Percentiles rank a stretch among this genome's conserved stretches.
These are phyloP conservation scores for Cantharis rustica DNA, from an alignment of 2,888 invertebrate genomes.

Conservation along the genomic window DNA sequence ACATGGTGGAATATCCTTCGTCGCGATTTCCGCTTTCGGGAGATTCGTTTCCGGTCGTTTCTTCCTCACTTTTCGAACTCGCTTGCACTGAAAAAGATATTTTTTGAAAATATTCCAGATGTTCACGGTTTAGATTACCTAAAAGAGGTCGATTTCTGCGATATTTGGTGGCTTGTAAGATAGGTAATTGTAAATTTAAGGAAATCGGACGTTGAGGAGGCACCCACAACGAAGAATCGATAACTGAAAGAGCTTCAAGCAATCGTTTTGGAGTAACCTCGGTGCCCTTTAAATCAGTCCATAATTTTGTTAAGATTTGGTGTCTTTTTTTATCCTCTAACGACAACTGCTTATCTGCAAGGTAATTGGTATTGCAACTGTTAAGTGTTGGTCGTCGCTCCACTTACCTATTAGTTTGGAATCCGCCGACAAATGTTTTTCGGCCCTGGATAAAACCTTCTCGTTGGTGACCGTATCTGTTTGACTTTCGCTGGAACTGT, in stretches of 20 bases:
- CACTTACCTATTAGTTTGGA: slow-evolving; percentile 48
- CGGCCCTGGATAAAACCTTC: slow-evolving; percentile 41
- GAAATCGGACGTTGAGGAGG: slow-evolving; percentile 71
- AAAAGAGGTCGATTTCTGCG: slow-evolving; percentile 55
- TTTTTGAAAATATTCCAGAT: background rate
- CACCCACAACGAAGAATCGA: slow-evolving; percentile 71
- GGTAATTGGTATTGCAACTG: background rate
- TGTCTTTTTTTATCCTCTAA: slow-evolving; percentile 68
- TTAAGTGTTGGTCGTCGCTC: background rate
- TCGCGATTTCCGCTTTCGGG: slow-evolving; percentile 79
- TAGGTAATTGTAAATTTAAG: slow-evolving; percentile 70
- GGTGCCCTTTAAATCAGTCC: slow-evolving; percentile 68
- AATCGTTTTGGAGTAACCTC: slow-evolving; percentile 68
- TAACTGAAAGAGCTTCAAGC: slow-evolving; percentile 66
- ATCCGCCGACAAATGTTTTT: slow-evolving; percentile 50
- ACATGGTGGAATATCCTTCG: slow-evolving; percentile 85
- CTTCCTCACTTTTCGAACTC: slow-evolving; percentile 62
- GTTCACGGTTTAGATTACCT: slow-evolving; percentile 46
- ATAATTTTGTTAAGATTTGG: slow-evolving; percentile 66
- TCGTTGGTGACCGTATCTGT: slow-evolving; percentile 31
- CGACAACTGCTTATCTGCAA: slow-evolving; percentile 60
- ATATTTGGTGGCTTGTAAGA: slow-evolving; percentile 58
- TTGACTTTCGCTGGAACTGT: slow-evolving; percentile 25
- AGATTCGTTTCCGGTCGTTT: slow-evolving; percentile 71
- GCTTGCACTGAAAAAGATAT: slow-evolving; percentile 51